Evolutionary conservation across 1,140 invertebrate genomes (phyloP).

Genomic region (Hirudo medicinalis): DNA sequence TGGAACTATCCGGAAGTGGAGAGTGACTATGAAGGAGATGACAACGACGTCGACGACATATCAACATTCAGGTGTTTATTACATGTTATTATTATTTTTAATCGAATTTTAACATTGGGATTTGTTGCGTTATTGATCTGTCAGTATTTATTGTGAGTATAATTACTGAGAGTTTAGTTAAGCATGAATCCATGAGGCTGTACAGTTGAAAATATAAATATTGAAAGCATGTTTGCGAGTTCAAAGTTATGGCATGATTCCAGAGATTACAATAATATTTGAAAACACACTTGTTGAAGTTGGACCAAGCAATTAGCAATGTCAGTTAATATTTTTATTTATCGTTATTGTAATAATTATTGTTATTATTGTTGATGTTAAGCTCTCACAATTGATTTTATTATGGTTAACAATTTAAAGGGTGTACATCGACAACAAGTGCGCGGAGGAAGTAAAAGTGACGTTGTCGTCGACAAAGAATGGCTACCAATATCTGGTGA

Average conservation of each 20-base stretch:
- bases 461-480: conserved; percentile 32
- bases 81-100: not conserved
- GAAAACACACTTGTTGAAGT: too few relatives aligned
- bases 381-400: conserved; percentile 13
- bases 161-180: too few relatives aligned
- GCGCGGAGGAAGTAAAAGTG: conserved; percentile 35
- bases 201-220: too few relatives aligned
- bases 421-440: conserved; percentile 32
- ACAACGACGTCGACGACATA: conserved; percentile 12
- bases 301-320: too few relatives aligned
- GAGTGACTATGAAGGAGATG: not conserved
- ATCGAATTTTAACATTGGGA: not conserved
- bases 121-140: too few relatives aligned
- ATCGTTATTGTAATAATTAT: too few relatives aligned
- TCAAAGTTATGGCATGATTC: too few relatives aligned
- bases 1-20: conserved; percentile 28
- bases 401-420: conserved; percentile 22
- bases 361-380: conserved; percentile 9
- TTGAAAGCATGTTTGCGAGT: too few relatives aligned
- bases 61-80: conserved; percentile 6
- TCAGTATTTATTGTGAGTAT: too few relatives aligned
- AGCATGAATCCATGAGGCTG: too few relatives aligned
- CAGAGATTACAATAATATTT: too few relatives aligned
- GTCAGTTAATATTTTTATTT: too few relatives aligned
- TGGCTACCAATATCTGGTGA: conserved; percentile 39